Conservation (phyloP, 1,140 invertebrate species). For the Brachionus rubens region DNA sequence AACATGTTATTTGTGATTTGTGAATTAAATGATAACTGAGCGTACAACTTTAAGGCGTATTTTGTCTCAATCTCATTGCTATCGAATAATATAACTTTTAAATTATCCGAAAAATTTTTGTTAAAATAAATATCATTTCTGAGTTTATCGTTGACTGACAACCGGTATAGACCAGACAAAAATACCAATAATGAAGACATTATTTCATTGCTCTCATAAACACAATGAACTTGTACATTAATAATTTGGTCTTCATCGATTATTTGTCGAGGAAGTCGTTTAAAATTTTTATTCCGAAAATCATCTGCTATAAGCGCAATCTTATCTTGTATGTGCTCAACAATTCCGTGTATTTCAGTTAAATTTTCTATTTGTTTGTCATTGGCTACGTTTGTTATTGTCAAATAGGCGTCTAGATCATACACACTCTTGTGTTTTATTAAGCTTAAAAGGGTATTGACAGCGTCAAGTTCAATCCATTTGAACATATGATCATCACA, state of each 20-base stretch:
- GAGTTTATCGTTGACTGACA: conserved; percentile 23
- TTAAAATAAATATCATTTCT: conserved; percentile 39
- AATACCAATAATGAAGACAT: not conserved
- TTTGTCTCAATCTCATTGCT: conserved; percentile 25
- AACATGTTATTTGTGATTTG: not conserved
- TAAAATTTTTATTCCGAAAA: not conserved
- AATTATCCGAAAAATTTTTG: not conserved
- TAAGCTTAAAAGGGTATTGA: not conserved
- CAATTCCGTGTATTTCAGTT: conserved; percentile 1
- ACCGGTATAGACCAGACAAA: not conserved
- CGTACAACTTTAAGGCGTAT: not conserved
- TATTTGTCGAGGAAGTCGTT: not conserved
- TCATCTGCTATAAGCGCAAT: not conserved
- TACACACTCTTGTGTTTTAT: not conserved
- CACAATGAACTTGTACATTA: not conserved
- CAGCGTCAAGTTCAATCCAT: conserved; percentile 1
- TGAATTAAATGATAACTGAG: conserved; percentile 17
- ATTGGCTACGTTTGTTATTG: not conserved
- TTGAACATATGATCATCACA: not conserved
- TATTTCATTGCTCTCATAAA: not conserved
- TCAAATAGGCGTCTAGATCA: not conserved
- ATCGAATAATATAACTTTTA: conserved; percentile 4
- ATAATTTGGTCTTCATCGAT: not conserved
- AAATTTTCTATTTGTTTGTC: conserved; percentile 34
- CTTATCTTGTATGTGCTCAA: not conserved